Evolutionary conservation across 1,140 invertebrate species (phyloP), one percentile per base, ranked within the genome.

Genomic region (Chelonus insularis): DNA sequence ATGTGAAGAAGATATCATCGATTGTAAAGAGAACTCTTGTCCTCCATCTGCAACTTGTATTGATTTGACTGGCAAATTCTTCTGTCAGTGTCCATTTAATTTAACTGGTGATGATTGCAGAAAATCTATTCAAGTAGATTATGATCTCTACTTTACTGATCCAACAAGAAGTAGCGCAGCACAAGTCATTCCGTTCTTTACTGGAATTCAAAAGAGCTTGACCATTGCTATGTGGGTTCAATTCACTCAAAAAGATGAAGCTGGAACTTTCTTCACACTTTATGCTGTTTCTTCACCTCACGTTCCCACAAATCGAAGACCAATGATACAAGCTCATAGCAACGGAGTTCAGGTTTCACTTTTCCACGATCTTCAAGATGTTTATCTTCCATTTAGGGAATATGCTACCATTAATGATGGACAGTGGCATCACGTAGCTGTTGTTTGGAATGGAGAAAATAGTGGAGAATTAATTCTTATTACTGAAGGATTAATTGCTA

Each of bases 151-250:
- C 85, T 95, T 98, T 72, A 94, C 92, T 70, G 95, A 98, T 76
- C 87, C 92, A 47, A 83, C 88, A 20, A 87, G 93, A 8, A 95
- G 94, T 55, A 94, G 91, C 66, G 95, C 94, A 6, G 89, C 93
- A 23, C 88, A 96, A 81, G 86, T 93, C 11, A 90, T 96, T 69
- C 96, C 96, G 55, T 96, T 97, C 82, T 87, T 89, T 65, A 88
- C 92, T 2, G 88, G 87, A 4, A 84, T 85, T 12, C 86, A 88
- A 36, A 86, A 87, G 63, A 92, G 91, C 74, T 80, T 98, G 7
- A 96, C 95, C 0, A 83, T 98, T 20, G 94, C 91, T 5, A 87
- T 98, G 85, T 99, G 97, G 97, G 93, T 99, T 0, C 93, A 96
- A 76, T 99, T 96, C 67, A 92, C 92, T 2, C 89, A 89, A 70